phyloP scores from a whole-genome alignment of 2,797 vertebrate species.

The Hipposideros larvatus region DNA sequence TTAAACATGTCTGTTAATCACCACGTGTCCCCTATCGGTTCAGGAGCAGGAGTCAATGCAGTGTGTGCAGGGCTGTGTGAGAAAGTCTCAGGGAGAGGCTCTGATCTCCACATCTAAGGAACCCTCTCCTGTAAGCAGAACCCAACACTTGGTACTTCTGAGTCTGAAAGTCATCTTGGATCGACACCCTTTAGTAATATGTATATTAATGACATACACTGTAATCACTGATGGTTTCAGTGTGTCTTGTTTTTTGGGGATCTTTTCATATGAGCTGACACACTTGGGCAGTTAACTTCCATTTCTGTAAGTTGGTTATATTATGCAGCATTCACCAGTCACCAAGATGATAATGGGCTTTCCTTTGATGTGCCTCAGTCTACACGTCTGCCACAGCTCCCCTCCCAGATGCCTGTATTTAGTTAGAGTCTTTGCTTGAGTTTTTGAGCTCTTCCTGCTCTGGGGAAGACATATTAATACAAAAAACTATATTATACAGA shows the following conservation, averaged over 20 bases:
- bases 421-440: slow-evolving; percentile 66
- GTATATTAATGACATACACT: not conserved
- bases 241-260: slow-evolving; percentile 7
- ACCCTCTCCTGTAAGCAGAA: not conserved
- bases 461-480: slow-evolving; percentile 57
- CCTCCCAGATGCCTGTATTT: slow-evolving; percentile 77
- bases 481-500: slow-evolving; percentile 67
- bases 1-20: not conserved
- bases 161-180: not conserved
- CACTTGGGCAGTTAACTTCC: slow-evolving; percentile 47
- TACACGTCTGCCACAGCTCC: slow-evolving; percentile 70
- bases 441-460: slow-evolving; percentile 66
- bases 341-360: slow-evolving; percentile 34
- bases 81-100: not conserved
- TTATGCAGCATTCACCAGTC: not conserved
- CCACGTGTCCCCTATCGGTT: not conserved
- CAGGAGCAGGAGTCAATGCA: not conserved
- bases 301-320: slow-evolving; percentile 64
- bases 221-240: slow-evolving; percentile 27
- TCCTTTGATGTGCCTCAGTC: slow-evolving; percentile 72
- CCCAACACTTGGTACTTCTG: slow-evolving; percentile 11
- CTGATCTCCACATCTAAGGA: not conserved
- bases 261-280: slow-evolving; percentile 33
- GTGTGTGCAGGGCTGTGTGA: not conserved
- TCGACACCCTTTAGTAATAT: not conserved